phyloP scores from a whole-genome alignment of 2,113 vertebrate genomes.

The Crotalus viridis region DNA sequence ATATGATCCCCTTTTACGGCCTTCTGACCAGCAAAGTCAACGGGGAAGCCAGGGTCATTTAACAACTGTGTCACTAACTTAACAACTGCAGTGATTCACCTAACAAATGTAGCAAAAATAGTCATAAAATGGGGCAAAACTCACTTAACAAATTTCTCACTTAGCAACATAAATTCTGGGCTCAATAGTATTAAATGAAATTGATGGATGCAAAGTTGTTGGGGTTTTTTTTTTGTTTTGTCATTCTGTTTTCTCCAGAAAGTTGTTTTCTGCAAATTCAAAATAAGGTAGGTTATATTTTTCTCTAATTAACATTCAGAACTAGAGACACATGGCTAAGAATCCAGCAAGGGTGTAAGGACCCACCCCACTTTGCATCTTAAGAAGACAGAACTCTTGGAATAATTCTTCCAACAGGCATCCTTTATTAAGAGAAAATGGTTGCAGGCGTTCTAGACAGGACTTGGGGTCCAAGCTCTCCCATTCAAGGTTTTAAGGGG shows the following conservation, averaged over 20 bases:
- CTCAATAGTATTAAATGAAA: neutral
- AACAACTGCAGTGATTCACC: neutral
- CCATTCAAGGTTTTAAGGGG: too few species aligned
- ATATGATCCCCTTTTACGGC: neutral
- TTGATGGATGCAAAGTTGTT: neutral
- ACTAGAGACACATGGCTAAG: neutral
- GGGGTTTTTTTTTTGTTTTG: neutral
- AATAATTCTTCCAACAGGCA: too few species aligned
- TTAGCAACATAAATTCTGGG: neutral
- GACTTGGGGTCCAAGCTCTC: too few species aligned
- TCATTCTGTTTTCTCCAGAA: neutral
- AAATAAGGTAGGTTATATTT: neutral
- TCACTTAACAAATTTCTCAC: neutral
- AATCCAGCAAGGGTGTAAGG: too few species aligned
- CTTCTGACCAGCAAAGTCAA: neutral
- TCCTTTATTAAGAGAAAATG: too few species aligned
- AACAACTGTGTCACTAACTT: neutral
- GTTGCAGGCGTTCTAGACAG: too few species aligned
- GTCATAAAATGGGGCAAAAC: neutral
- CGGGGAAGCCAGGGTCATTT: neutral
- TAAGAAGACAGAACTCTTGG: too few species aligned
- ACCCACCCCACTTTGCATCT: too few species aligned
- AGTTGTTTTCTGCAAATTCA: neutral
- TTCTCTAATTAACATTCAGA: neutral
- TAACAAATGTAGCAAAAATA: neutral